Percentiles rank a stretch among this genome's conserved stretches.
Evolutionary conservation across 1,140 invertebrate species (phyloP).

Genomic region (Asbolus verrucosus): DNA sequence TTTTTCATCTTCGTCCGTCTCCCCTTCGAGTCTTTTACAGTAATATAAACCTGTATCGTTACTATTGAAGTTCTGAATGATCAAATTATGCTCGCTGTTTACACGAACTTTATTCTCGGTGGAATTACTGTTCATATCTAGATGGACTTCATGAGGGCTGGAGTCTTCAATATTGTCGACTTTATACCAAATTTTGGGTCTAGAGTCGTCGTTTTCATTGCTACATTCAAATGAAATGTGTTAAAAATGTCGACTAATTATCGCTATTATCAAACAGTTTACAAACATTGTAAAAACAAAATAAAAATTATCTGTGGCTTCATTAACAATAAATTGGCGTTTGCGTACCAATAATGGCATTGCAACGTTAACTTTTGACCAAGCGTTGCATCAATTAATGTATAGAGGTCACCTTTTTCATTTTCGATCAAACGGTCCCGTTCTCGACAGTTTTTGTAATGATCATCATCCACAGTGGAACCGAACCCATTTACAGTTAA

Average conservation of each 20-base stretch:
- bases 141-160: constrained; percentile 63
- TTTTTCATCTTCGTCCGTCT: constrained; percentile 67
- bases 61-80: constrained; percentile 63
- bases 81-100: constrained; percentile 65
- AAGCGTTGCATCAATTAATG: constrained; percentile 65
- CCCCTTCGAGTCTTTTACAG: constrained; percentile 65
- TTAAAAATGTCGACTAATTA: constrained; percentile 17
- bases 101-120: constrained; percentile 64
- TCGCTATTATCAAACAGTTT: neutral
- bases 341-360: constrained; percentile 67
- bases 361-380: constrained; percentile 64
- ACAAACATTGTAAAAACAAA: neutral
- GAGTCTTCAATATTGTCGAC: constrained; percentile 63
- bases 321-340: constrained; percentile 1
- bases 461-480: neutral
- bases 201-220: constrained; percentile 62
- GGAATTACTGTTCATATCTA: constrained; percentile 67
- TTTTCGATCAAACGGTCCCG: constrained; percentile 64
- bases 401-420: constrained; percentile 66
- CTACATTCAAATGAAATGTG: constrained; percentile 52
- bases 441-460: constrained; percentile 65
- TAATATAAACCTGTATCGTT: constrained; percentile 68
- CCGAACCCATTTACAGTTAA: neutral
- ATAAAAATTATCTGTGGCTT: neutral
- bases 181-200: constrained; percentile 68